Percentiles rank a stretch among this genome's conserved stretches.
Evolutionary conservation across 2,888 invertebrate genomes (phyloP).

Genomic region (Frankliniella intonsa): DNA sequence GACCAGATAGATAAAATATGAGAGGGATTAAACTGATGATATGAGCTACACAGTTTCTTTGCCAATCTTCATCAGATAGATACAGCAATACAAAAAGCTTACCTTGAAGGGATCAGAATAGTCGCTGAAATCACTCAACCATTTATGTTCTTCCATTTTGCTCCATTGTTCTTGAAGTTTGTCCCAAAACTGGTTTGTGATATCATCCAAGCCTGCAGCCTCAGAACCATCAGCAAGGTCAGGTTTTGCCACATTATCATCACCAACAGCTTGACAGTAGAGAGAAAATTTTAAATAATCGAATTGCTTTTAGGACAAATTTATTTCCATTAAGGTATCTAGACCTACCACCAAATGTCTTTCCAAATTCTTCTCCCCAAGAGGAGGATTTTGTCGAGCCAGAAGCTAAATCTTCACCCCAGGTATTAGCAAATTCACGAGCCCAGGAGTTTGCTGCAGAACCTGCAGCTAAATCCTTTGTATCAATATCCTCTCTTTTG

Average conservation of each 20-base stretch:
- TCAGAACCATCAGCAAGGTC: constrained; percentile 16
- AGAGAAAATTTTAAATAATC: neutral
- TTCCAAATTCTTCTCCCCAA: constrained; percentile 31
- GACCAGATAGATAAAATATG: neutral
- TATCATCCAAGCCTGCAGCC: constrained; percentile 45
- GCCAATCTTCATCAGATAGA: too few species aligned
- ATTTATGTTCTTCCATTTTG: constrained; percentile 49
- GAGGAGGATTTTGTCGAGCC: neutral
- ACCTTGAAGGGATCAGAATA: constrained; percentile 60
- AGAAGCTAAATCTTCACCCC: constrained; percentile 30
- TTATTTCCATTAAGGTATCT: constrained; percentile 7
- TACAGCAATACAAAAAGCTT: constrained; percentile 27
- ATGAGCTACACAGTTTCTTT: too few species aligned
- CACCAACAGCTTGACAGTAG: neutral
- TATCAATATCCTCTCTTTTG: constrained; percentile 33
- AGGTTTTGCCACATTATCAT: constrained; percentile 6
- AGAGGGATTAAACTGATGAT: neutral
- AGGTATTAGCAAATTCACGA: constrained; percentile 31
- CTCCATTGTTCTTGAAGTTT: constrained; percentile 72
- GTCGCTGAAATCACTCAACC: constrained; percentile 48
- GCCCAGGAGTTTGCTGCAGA: constrained; percentile 29
- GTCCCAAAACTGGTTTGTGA: constrained; percentile 55
- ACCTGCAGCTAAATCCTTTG: constrained; percentile 29
- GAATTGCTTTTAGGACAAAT: neutral
- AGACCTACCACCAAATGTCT: constrained; percentile 9